These are phyloP conservation scores for Amphimedon queenslandica DNA, from an alignment of 37 sponge, comb jelly and placozoan genomes.

Conservation along the genomic window DNA sequence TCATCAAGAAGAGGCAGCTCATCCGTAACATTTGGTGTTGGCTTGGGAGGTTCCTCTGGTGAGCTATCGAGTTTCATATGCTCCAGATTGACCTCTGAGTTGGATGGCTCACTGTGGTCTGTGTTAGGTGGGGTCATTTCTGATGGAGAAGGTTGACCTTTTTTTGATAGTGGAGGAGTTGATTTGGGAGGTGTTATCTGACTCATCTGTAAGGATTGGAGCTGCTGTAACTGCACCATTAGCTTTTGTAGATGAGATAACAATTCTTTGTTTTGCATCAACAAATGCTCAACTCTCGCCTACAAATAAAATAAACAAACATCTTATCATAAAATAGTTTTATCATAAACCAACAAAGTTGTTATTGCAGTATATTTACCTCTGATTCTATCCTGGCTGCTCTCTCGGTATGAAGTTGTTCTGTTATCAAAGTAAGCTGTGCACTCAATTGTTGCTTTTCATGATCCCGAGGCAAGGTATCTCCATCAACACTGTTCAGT, in stretches of 20 bases:
- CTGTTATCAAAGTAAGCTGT: conserved; percentile 38
- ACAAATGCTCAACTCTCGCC: conserved; percentile 73
- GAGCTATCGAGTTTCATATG: neutral
- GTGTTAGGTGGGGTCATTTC: neutral
- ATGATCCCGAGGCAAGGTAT: conserved; percentile 4
- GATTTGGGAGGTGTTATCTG: neutral
- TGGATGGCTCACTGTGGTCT: neutral
- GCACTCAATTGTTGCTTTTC: conserved; percentile 30
- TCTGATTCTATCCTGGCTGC: conserved; percentile 74
- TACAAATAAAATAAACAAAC: conserved; percentile 7
- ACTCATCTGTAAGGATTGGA: conserved; percentile 21
- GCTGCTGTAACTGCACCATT: conserved; percentile 47
- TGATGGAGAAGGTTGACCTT: conserved; percentile 8
- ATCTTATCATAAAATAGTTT: neutral
- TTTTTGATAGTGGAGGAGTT: neutral
- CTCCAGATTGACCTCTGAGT: neutral
- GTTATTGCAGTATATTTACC: conserved; percentile 20
- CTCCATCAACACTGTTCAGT: conserved; percentile 32
- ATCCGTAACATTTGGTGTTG: neutral
- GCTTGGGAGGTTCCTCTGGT: neutral
- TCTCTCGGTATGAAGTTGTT: conserved; percentile 68
- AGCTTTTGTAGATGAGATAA: conserved; percentile 78
- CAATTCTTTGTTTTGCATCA: conserved; percentile 80
- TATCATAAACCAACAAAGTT: neutral
- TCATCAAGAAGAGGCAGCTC: neutral